These are phyloP conservation scores for Scomber japonicus DNA, from an alignment of 2,113 vertebrate genomes.

Conservation along the genomic window DNA sequence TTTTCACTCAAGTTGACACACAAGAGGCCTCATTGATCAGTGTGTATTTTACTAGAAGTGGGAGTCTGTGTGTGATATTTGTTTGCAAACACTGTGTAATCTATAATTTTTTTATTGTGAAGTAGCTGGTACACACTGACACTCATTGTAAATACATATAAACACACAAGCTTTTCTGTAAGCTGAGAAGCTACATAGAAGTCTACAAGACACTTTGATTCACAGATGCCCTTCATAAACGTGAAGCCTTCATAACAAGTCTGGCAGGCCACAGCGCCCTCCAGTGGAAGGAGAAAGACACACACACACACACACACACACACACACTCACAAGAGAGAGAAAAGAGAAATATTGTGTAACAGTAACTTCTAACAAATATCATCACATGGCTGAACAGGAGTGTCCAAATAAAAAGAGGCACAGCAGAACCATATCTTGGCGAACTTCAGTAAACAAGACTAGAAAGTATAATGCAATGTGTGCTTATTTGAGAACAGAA, in stretches of 20 bases:
- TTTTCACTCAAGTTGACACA: background rate
- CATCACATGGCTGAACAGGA: background rate
- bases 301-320: background rate
- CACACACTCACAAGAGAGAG: background rate
- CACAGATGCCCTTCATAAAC: conserved; percentile 83
- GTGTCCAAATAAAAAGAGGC: conserved; percentile 3
- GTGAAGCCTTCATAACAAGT: conserved; percentile 89
- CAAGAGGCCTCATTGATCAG: background rate
- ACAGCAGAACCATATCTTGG: no score
- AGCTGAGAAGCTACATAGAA: conserved; percentile 85
- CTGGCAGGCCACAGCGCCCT: conserved; percentile 80
- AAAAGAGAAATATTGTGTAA: background rate
- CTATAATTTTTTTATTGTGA: no score
- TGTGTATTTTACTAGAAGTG: background rate
- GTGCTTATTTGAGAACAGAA: no score
- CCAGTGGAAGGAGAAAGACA: conserved; percentile 71
- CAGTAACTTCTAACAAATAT: background rate
- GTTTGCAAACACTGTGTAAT: background rate
- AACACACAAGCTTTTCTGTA: conserved; percentile 20
- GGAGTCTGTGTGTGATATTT: background rate
- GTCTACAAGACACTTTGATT: conserved; percentile 84
- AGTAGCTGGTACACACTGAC: no score
- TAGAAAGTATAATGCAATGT: no score
- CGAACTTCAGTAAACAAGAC: no score
- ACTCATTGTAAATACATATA: background rate